Evolutionary conservation across 2,888 invertebrate species (phyloP).

Genomic region (Apamea epomidion): DNA sequence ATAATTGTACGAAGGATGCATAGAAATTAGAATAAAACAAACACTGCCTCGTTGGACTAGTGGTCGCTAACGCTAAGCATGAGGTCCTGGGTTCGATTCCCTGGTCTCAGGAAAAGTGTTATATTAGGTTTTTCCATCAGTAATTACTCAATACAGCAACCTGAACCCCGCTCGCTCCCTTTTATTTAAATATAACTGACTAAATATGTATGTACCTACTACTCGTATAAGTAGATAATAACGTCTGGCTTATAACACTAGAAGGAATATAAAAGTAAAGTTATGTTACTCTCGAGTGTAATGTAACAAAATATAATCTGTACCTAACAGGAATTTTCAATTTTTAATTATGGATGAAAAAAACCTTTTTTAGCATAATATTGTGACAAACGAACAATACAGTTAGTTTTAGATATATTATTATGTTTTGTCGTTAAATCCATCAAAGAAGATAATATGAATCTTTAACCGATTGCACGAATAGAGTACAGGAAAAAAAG

Average conservation of each 20-base stretch:
- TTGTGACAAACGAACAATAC: slow-evolving; percentile 1
- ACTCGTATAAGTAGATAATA: background rate
- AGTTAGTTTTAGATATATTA: no score
- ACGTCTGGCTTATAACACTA: background rate
- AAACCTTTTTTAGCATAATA: background rate
- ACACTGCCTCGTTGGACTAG: no score
- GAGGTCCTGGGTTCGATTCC: background rate
- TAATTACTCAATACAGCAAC: no score
- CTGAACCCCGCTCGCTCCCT: background rate
- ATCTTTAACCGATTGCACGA: slow-evolving; percentile 9
- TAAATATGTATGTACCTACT: background rate
- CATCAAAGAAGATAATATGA: background rate
- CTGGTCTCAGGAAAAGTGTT: background rate
- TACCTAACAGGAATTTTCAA: background rate
- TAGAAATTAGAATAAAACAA: background rate
- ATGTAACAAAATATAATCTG: background rate
- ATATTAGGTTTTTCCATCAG: no score
- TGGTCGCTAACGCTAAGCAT: no score
- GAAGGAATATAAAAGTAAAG: background rate
- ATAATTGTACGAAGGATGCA: background rate
- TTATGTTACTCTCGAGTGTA: background rate
- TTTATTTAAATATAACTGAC: background rate
- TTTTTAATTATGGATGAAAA: background rate
- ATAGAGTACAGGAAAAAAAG: background rate
- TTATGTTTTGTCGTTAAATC: background rate